Conservation (phyloP, 1,140 invertebrate genomes). For the Aphaenogaster floridana region DNA sequence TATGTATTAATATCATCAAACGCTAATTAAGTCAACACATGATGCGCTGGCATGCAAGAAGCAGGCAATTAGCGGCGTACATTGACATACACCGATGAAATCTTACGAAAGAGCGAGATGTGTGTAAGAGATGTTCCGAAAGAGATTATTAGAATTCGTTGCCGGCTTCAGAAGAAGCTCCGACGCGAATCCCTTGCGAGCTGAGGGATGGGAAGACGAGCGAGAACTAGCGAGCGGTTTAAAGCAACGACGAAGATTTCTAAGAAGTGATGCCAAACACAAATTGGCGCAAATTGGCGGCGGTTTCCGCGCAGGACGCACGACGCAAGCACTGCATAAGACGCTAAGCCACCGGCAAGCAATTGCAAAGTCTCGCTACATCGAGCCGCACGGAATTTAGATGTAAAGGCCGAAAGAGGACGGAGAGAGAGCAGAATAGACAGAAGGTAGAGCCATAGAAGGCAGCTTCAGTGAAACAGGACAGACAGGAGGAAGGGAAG, state of each 20-base stretch:
- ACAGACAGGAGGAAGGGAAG: constrained; percentile 35
- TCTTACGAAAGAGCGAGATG: constrained; percentile 20
- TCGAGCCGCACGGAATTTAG: constrained; percentile 73
- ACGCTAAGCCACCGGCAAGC: constrained; percentile 85
- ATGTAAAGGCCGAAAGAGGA: constrained; percentile 67
- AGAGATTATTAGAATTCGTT: constrained; percentile 14
- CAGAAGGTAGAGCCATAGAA: constrained; percentile 44
- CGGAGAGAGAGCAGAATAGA: constrained; percentile 57
- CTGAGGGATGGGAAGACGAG: constrained; percentile 26
- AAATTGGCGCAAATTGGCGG: constrained; percentile 86
- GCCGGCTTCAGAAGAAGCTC: constrained; percentile 26
- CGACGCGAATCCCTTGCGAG: constrained; percentile 12
- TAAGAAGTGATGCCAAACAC: constrained; percentile 83
- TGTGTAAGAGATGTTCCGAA: not conserved
- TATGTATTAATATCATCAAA: constrained; percentile 36
- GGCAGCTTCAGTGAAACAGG: constrained; percentile 43
- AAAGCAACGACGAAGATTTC: constrained; percentile 79
- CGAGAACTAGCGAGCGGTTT: constrained; percentile 47
- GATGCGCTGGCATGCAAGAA: constrained; percentile 13
- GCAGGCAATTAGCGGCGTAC: constrained; percentile 44
- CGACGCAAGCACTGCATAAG: constrained; percentile 74
- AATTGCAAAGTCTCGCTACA: constrained; percentile 84
- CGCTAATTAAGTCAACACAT: constrained; percentile 1
- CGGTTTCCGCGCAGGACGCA: constrained; percentile 80
- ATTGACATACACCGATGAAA: not conserved